Evolutionary conservation across 2,113 vertebrate species (phyloP), one percentile per base, ranked within the genome.

Genomic region (Nannobrachium achirus): DNA sequence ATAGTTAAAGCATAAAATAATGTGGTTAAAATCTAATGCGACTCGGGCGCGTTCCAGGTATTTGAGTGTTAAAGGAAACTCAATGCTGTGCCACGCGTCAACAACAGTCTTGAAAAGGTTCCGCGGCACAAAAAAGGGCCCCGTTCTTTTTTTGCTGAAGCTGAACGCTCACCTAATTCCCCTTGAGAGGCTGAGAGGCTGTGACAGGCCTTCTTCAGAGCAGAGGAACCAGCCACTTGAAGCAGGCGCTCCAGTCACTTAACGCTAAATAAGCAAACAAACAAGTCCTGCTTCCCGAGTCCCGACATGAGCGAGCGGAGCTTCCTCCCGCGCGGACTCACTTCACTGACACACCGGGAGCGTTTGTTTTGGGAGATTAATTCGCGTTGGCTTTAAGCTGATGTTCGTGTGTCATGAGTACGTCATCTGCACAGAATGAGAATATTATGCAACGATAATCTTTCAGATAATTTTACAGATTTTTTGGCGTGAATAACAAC

Each of bases 21-120:
- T n/a, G n/a, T n/a, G n/a, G n/a, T n/a, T n/a, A n/a, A n/a, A n/a
- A n/a, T n/a, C n/a, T n/a, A n/a, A n/a, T n/a, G n/a, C n/a, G n/a
- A n/a, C n/a, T n/a, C n/a, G n/a, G n/a, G n/a, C n/a, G n/a, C n/a
- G n/a, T n/a, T n/a, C n/a, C n/a, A n/a, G n/a, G n/a, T n/a, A n/a
- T n/a, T n/a, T n/a, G n/a, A n/a, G n/a, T n/a, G n/a, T n/a, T n/a
- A 89, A 89, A 77, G 92, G 90, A 91, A 95, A 95, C 90, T 92
- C 90, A 92, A 94, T 94, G 93, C 93, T 84, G 86, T 73, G 88
- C 91, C 89, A 93, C 82, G 91, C 94, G 93, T 94, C 86, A 90
- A 86, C 89, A 93, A 92, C 86, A 91, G 49, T 93, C 94, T 94
- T 92, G 89, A 92, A 93, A 33, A 33, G 25, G 25, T 33, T 33